These are phyloP conservation scores for Apogon hyalosoma DNA, from an alignment of 2,797 vertebrate genomes.

Conservation along the genomic window DNA sequence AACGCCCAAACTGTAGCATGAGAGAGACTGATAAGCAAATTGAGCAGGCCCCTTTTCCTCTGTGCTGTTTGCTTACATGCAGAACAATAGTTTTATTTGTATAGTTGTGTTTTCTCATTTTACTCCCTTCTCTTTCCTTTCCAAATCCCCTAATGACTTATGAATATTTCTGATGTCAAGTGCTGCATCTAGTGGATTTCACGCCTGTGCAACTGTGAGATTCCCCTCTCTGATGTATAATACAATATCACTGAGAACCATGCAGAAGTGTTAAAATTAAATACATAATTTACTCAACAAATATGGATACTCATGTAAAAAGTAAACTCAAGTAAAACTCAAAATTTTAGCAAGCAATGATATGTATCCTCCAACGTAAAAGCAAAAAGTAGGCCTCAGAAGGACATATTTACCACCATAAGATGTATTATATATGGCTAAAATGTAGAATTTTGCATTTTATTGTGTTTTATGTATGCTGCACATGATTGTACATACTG, in stretches of 20 bases:
- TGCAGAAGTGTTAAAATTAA: too few species aligned
- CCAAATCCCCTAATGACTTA: not conserved
- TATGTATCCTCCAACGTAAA: too few species aligned
- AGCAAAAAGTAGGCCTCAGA: too few species aligned
- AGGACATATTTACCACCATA: too few species aligned
- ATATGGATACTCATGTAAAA: too few species aligned
- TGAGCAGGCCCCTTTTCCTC: constrained; percentile 35
- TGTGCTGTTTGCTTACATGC: constrained; percentile 13
- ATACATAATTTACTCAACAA: too few species aligned
- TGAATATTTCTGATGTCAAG: constrained; percentile 13
- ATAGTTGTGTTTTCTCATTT: constrained; percentile 14
- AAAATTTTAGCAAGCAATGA: too few species aligned
- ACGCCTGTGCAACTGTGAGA: constrained; percentile 21
- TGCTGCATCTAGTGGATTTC: not conserved
- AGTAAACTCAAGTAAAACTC: too few species aligned
- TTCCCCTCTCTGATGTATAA: constrained; percentile 34
- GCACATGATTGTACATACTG: too few species aligned
- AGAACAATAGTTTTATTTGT: constrained; percentile 37
- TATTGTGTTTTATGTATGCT: too few species aligned
- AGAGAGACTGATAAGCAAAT: constrained; percentile 67
- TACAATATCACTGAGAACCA: constrained; percentile 3
- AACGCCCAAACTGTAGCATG: constrained; percentile 55
- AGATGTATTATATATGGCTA: too few species aligned
- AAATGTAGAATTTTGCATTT: too few species aligned
- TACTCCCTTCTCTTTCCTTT: constrained; percentile 1